Conservation (phyloP, 2,113 vertebrate species). For the Cervus canadensis region DNA sequence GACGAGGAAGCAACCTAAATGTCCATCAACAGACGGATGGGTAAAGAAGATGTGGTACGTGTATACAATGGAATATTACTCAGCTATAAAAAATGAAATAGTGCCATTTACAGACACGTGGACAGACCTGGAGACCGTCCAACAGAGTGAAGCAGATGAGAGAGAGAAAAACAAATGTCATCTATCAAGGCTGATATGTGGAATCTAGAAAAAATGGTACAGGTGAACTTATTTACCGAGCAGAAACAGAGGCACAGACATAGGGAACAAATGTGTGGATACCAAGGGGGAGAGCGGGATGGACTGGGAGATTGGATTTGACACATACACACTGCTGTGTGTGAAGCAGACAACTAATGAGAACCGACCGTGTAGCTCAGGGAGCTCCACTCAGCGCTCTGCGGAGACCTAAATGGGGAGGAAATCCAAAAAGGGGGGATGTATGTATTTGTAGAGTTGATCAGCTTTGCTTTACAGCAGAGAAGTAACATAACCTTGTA, state of each 20-base stretch:
- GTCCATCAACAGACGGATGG: background rate
- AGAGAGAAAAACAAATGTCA: background rate
- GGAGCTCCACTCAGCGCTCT: accelerated
- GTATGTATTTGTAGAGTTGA: background rate
- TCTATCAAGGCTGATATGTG: background rate
- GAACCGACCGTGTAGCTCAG: accelerated
- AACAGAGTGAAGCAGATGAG: background rate
- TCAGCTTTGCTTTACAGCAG: background rate
- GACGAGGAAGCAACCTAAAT: background rate
- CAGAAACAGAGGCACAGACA: background rate
- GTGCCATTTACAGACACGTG: background rate
- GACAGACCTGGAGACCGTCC: background rate
- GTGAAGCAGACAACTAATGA: background rate
- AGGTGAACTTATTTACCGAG: background rate
- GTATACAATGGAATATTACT: background rate
- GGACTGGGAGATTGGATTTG: background rate
- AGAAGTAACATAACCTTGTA: background rate
- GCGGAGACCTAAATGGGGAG: background rate
- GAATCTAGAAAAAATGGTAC: background rate
- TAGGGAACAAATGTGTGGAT: background rate
- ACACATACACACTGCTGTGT: background rate
- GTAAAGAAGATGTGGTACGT: background rate
- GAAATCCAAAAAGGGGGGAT: background rate
- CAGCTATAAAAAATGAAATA: background rate
- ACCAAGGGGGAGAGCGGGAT: background rate